Evolutionary conservation across 2,888 invertebrate genomes (phyloP), one percentile per base, ranked within the genome.

Genomic region (Gastracanthus pulcherrimus): DNA sequence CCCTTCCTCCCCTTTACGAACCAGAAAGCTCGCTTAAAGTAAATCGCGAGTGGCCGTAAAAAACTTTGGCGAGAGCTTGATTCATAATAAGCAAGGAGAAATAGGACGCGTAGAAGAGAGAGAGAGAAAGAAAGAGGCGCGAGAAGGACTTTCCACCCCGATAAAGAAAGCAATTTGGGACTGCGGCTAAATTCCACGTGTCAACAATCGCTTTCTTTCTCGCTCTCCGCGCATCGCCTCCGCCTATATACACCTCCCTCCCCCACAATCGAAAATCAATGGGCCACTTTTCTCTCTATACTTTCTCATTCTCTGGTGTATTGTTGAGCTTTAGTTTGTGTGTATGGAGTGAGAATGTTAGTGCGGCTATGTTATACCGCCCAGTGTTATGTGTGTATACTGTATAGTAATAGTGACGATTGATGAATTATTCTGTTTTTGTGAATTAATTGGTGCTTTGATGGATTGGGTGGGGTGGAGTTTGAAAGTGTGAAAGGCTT

Each of bases 261-360:
- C n/a, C n/a, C n/a, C 26, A 2, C 55, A 64, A 48, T 74, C 74
- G 74, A 74, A 64, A 74, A 74, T 74, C 74, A 74, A 74, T 74
- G 62, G 48, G 74, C 34, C 34, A 64, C 36, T 38, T 74, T 48
- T 13, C 23, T 55, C 13, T 45, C 31, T 34, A 34, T 26, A 4
- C 6, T 48, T 19, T 19, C 1, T 48, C 55, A 23, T 55, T 55
- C 26, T 23, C 13, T 23, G 11, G 16, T 9, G n/a, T 16, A 29
- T 60, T 31, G 29, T 60, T 9, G 45, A 13, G 23, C n/a, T n/a
- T n/a, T n/a, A n/a, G n/a, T n/a, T n/a, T n/a, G n/a, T n/a, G n/a
- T n/a, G n/a, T n/a, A n/a, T n/a, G n/a, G n/a, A n/a, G n/a, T n/a
- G n/a, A n/a, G n/a, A n/a, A n/a, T n/a, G n/a, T n/a, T n/a, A n/a